Conservation (phyloP, 2,888 invertebrate genomes). For the Synanthedon myopaeformis region DNA sequence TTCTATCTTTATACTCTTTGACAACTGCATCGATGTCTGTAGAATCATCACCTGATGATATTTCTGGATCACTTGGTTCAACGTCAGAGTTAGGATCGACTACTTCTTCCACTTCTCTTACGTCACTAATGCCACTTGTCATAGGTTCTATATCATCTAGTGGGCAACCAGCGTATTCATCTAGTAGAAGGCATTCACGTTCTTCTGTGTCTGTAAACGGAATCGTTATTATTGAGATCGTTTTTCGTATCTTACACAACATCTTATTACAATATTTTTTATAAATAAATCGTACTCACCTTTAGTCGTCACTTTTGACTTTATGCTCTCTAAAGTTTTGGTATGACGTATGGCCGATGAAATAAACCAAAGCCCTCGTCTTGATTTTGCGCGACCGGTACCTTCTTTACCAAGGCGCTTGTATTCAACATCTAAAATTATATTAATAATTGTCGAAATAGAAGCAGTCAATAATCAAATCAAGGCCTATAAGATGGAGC, state of each 20-base stretch:
- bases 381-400: constrained; percentile 25
- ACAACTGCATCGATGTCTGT: constrained; percentile 84
- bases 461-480: too few relatives aligned
- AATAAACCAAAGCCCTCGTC: constrained; percentile 64
- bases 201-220: constrained; percentile 57
- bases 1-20: constrained; percentile 79
- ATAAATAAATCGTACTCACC: constrained; percentile 22
- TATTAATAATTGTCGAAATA: too few relatives aligned
- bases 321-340: constrained; percentile 60
- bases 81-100: constrained; percentile 32
- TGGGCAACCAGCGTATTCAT: constrained; percentile 62
- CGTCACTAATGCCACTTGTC: constrained; percentile 30
- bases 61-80: constrained; percentile 70
- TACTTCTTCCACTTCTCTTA: constrained; percentile 41
- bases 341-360: constrained; percentile 62
- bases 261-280: not conserved
- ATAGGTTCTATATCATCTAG: constrained; percentile 44
- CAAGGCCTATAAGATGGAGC: too few relatives aligned
- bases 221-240: too few relatives aligned
- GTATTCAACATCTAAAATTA: constrained; percentile 56
- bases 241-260: too few relatives aligned
- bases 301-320: constrained; percentile 54
- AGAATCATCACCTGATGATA: constrained; percentile 72
- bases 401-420: constrained; percentile 50
- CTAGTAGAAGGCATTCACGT: constrained; percentile 70